phyloP scores from a whole-genome alignment of 1,140 invertebrate genomes.

The Mactra quadrangularis region DNA sequence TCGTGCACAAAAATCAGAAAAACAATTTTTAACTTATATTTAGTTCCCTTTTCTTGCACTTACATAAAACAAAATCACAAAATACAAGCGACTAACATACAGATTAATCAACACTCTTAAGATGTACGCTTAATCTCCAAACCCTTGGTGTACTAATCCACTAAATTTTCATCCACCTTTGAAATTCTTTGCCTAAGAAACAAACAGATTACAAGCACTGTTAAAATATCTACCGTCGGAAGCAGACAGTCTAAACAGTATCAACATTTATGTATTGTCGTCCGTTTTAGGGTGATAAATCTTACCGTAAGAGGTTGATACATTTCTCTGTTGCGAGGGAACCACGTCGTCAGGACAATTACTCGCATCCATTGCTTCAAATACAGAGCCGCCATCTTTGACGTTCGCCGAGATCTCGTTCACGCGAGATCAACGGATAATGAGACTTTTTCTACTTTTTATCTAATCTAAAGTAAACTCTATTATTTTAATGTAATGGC shows the following conservation, averaged over 20 bases:
- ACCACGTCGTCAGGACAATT: slow-evolving; percentile 36
- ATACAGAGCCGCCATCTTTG: slow-evolving; percentile 17
- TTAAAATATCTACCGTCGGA: slow-evolving; percentile 56
- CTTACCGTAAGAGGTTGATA: slow-evolving; percentile 21
- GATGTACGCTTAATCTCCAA: slow-evolving; percentile 38
- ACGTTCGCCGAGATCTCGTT: slow-evolving; percentile 2
- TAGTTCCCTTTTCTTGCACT: too few relatives aligned
- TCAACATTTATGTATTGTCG: slow-evolving; percentile 61
- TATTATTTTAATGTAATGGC: background rate
- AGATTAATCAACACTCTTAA: slow-evolving; percentile 15
- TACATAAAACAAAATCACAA: too few relatives aligned
- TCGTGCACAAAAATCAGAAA: too few relatives aligned
- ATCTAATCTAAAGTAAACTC: background rate
- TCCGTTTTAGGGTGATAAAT: slow-evolving; percentile 61
- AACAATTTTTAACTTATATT: too few relatives aligned
- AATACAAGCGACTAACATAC: too few relatives aligned
- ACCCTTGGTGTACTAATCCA: slow-evolving; percentile 28
- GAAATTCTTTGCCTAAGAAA: slow-evolving; percentile 46
- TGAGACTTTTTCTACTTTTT: background rate
- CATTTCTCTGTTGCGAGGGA: slow-evolving; percentile 31
- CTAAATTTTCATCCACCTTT: slow-evolving; percentile 48
- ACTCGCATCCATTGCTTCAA: too few relatives aligned
- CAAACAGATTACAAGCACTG: slow-evolving; percentile 56
- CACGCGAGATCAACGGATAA: background rate
- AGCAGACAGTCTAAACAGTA: slow-evolving; percentile 53